phyloP scores from a whole-genome alignment of 2,797 vertebrate species.

The Mormyrops attenuatus region DNA sequence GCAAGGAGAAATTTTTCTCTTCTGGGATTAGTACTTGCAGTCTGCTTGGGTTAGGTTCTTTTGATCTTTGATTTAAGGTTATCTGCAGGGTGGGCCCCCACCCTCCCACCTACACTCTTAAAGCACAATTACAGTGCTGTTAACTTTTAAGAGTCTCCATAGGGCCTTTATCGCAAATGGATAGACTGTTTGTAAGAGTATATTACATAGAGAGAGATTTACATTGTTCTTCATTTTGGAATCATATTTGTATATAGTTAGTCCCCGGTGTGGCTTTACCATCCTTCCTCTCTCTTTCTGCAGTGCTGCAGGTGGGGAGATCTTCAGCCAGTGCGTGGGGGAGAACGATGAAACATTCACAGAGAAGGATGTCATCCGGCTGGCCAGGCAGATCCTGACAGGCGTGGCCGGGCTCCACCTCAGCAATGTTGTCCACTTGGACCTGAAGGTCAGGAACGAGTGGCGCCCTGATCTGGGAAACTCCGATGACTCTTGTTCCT shows the following conservation, averaged over 20 bases:
- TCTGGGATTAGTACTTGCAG: not conserved
- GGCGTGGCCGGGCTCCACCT: conserved; percentile 69
- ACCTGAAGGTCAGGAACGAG: conserved; percentile 64
- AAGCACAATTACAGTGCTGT: conserved; percentile 36
- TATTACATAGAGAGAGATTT: not conserved
- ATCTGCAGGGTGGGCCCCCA: not conserved
- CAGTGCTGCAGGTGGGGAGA: conserved; percentile 76
- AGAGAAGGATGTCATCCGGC: conserved; percentile 69
- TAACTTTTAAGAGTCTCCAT: conserved; percentile 17
- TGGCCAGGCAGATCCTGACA: conserved; percentile 68
- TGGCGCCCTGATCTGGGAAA: not conserved
- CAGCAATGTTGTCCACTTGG: conserved; percentile 71
- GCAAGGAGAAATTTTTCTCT: not conserved
- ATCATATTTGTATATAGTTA: too few relatives aligned
- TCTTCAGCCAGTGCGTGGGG: conserved; percentile 74
- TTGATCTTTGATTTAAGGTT: not conserved
- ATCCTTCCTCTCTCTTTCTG: conserved; percentile 27
- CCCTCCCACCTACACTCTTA: conserved; percentile 15
- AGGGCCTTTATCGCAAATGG: not conserved
- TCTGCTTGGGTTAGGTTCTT: not conserved
- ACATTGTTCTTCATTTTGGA: not conserved
- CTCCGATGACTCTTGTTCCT: not conserved
- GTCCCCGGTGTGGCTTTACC: not conserved
- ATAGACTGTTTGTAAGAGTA: not conserved
- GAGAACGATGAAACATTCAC: conserved; percentile 75